Base-by-base conservation (phyloP, 2,888 invertebrate genomes). In the Tineola bisselliella region DNA sequence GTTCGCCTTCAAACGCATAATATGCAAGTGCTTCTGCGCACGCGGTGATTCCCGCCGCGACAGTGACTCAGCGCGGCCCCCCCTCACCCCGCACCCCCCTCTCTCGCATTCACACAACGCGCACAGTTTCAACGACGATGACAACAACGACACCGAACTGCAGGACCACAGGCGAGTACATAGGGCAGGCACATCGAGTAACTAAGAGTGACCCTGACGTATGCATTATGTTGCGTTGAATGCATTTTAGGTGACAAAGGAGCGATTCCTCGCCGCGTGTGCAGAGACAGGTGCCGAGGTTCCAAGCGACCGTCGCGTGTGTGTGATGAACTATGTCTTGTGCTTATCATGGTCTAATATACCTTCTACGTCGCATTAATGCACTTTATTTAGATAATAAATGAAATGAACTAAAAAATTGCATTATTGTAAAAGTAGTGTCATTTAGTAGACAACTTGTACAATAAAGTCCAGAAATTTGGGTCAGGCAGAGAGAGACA, bases 1-100 rank as follows among this genome's bases (percentile, higher is more conserved):
- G 63, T 95, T 94, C 74, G 97, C 97, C 19, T 98, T 98, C 86
- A 96, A 96, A 80, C 91, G 93, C 67, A 95, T 98, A 67, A 93
- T 97, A 67, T 96, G 96, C 82, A 91, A 92, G 69, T 94, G 94
- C 71, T 91, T 94, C 80, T 94, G 94, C 76, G 80, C 76, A 3
- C 70, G 76, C 4, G 88, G 86, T 10, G 86, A 83, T 76, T 38
- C 70, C 68, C 64, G 73, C 3, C 70, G 83, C 0, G 84, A 81
- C 66, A 81, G 81, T 0, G 84, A 83, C 56, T 79, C 8, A 66
- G 67, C 43, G 71, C 74, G 1, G 73, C 76, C 15, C 65, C 79
- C 15, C 66, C 76, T 25, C 25, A 6, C 25, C 25, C 25, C 1
- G 19, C 61, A 61, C 66, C 72, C 33, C 64, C 48, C 13, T 10